These are phyloP conservation scores for Cheilosia scutellata DNA, from an alignment of 2,888 invertebrate species.

Conservation along the genomic window DNA sequence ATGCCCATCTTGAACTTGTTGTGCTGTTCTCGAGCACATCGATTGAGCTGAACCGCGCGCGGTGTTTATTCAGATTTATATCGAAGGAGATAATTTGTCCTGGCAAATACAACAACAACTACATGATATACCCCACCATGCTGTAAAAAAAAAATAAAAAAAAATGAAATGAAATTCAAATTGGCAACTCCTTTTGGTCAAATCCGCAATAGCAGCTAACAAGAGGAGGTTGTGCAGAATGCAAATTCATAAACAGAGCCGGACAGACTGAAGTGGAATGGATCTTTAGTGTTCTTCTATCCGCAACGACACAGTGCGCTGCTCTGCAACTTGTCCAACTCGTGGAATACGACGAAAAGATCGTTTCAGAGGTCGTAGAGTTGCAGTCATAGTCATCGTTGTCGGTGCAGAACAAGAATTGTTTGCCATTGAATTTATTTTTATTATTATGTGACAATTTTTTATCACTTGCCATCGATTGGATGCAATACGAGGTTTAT, in stretches of 20 bases:
- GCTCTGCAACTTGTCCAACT: constrained; percentile 64
- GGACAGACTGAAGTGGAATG: constrained; percentile 52
- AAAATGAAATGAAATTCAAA: constrained; percentile 61
- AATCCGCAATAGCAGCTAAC: constrained; percentile 50
- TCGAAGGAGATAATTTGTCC: constrained; percentile 76
- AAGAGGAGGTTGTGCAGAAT: constrained; percentile 52
- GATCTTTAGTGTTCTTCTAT: constrained; percentile 48
- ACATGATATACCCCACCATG: constrained; percentile 16
- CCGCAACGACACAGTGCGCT: constrained; percentile 17
- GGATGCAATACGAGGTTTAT: constrained; percentile 75
- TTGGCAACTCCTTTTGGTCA: constrained; percentile 66
- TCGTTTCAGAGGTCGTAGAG: constrained; percentile 57
- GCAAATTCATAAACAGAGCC: constrained; percentile 64
- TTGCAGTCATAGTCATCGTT: constrained; percentile 9
- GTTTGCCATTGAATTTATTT: constrained; percentile 73
- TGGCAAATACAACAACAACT: constrained; percentile 53
- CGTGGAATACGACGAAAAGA: constrained; percentile 20
- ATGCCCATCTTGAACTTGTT: constrained; percentile 68
- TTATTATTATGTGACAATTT: constrained; percentile 76
- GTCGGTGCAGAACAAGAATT: constrained; percentile 64
- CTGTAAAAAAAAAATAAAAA: neutral
- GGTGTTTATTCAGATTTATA: constrained; percentile 76
- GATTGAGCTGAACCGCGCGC: constrained; percentile 60
- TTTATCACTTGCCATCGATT: constrained; percentile 76
- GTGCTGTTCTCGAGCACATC: constrained; percentile 20